A percentile compares a stretch with the other conserved stretches of the same genome.
phyloP scores from a whole-genome alignment of 2,888 invertebrate species.

The Meghimatium bilineatum region DNA sequence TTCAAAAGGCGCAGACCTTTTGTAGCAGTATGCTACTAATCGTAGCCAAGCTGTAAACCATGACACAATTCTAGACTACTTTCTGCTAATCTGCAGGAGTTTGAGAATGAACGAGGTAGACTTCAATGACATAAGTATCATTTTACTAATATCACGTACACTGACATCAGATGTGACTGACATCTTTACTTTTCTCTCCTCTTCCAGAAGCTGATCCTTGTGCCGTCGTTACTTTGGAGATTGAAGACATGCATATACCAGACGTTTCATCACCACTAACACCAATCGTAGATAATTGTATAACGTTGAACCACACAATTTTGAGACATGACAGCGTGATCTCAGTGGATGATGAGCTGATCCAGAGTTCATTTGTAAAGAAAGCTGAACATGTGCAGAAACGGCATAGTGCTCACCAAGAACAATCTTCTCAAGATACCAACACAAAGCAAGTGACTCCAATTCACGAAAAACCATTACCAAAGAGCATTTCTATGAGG shows the following conservation, averaged over 20 bases:
- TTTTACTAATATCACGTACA: background rate
- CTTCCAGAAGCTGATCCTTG: background rate
- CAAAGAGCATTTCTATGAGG: slow-evolving; percentile 13
- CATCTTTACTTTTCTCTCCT: background rate
- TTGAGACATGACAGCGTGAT: background rate
- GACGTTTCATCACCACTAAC: background rate
- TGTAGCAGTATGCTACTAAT: too few species aligned
- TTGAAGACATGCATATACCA: background rate
- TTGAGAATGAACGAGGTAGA: too few species aligned
- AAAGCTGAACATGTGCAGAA: background rate
- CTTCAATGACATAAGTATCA: background rate
- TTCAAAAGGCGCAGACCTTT: too few species aligned
- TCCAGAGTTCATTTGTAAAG: background rate
- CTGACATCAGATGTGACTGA: background rate
- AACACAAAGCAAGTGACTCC: background rate
- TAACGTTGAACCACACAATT: background rate
- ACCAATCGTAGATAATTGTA: background rate
- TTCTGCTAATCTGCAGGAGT: too few species aligned
- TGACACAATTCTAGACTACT: too few species aligned
- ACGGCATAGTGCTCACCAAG: background rate
- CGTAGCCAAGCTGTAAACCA: too few species aligned
- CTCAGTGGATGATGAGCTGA: background rate
- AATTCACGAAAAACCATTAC: slow-evolving; percentile 1
- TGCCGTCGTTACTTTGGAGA: background rate
- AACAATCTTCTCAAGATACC: background rate